Evolutionary conservation across 2,113 vertebrate species (phyloP).

Genomic region (Clarias gariepinus): DNA sequence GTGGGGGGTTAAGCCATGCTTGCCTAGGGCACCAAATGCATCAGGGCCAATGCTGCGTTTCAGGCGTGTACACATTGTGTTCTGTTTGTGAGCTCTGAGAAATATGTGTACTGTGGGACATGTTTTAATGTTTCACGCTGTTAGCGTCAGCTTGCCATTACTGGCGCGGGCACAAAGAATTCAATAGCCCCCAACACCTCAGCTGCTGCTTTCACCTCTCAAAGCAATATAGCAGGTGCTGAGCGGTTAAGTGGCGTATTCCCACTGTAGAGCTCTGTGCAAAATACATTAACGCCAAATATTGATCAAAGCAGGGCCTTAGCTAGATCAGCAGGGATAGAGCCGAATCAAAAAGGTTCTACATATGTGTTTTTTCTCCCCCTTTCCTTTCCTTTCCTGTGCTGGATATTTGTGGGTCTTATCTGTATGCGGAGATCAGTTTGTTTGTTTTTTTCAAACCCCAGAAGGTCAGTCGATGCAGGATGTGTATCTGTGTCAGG

Average conservation of each 20-base stretch:
- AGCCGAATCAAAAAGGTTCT: slow-evolving; percentile 54
- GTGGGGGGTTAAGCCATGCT: slow-evolving; percentile 20
- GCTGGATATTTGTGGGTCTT: slow-evolving; percentile 17
- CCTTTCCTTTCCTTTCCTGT: slow-evolving; percentile 25
- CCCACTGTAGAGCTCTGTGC: slow-evolving; percentile 47
- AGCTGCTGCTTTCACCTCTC: slow-evolving; percentile 49
- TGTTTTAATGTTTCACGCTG: slow-evolving; percentile 32
- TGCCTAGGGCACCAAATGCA: slow-evolving; percentile 19
- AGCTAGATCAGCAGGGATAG: slow-evolving; percentile 46
- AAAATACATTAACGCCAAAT: slow-evolving; percentile 53
- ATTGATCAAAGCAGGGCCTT: slow-evolving; percentile 58
- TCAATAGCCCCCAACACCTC: slow-evolving; percentile 44
- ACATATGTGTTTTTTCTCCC: slow-evolving; percentile 18
- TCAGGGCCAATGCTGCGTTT: neutral
- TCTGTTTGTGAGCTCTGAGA: slow-evolving; percentile 9
- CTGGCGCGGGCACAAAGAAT: slow-evolving; percentile 10
- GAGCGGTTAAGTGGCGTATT: slow-evolving; percentile 37
- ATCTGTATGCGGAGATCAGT: slow-evolving; percentile 44
- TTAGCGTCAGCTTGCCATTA: slow-evolving; percentile 29
- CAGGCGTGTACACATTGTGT: neutral
- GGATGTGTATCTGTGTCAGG: slow-evolving; percentile 28
- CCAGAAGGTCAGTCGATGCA: slow-evolving; percentile 40
- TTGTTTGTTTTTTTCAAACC: slow-evolving; percentile 54
- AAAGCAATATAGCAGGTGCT: slow-evolving; percentile 54
- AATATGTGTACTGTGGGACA: slow-evolving; percentile 9